Evolutionary conservation across 2,888 invertebrate genomes (phyloP).

Genomic region (Julus scanicus): DNA sequence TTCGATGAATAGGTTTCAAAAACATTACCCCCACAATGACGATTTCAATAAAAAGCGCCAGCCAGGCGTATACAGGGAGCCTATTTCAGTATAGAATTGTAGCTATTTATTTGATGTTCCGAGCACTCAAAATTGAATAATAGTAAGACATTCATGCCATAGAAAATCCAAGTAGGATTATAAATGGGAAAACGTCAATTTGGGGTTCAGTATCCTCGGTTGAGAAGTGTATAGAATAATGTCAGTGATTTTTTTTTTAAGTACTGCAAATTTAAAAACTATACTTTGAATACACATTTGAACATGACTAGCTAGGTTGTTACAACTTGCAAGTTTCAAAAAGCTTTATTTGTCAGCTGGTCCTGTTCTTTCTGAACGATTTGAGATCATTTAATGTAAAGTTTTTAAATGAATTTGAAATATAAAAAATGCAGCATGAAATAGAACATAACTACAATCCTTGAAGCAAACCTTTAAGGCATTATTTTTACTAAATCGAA

Average conservation of each 20-base stretch:
- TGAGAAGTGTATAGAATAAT: not conserved
- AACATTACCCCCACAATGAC: not conserved
- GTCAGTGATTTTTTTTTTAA: not conserved
- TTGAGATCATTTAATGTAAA: too few relatives aligned
- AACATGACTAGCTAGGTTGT: too few relatives aligned
- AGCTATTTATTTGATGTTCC: not conserved
- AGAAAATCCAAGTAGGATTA: not conserved
- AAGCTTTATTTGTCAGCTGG: too few relatives aligned
- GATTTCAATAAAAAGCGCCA: not conserved
- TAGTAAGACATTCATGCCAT: not conserved
- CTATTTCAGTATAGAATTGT: not conserved
- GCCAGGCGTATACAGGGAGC: not conserved
- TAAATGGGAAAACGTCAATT: not conserved
- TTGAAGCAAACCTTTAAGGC: too few relatives aligned
- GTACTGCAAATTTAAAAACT: not conserved
- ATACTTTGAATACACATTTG: too few relatives aligned
- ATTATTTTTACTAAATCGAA: not conserved
- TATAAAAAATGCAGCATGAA: too few relatives aligned
- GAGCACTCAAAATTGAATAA: not conserved
- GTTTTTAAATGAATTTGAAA: too few relatives aligned
- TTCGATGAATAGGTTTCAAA: not conserved
- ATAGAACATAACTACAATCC: too few relatives aligned
- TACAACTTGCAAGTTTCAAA: too few relatives aligned
- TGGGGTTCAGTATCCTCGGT: not conserved
- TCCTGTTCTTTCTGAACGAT: too few relatives aligned